These are phyloP conservation scores for Pan troglodytes DNA, from an alignment of 2,113 vertebrate species.

Conservation along the genomic window DNA sequence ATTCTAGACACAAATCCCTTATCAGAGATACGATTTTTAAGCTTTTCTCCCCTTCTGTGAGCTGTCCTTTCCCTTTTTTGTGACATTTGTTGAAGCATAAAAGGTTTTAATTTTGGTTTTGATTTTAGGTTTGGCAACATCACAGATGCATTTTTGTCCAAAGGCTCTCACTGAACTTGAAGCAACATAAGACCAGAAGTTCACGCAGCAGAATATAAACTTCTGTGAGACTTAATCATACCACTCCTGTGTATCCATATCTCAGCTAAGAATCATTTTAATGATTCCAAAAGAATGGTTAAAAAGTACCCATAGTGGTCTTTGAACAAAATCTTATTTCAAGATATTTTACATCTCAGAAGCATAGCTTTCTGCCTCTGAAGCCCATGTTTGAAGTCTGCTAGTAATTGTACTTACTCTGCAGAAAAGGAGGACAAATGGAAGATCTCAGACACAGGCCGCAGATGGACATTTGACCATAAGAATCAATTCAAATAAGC, in stretches of 20 bases:
- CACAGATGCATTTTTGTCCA: neutral
- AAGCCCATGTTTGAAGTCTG: neutral
- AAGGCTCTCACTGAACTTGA: neutral
- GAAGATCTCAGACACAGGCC: conserved; percentile 11
- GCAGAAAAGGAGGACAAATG: neutral
- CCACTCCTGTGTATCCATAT: neutral
- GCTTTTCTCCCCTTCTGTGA: neutral
- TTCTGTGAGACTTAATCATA: neutral
- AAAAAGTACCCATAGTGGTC: neutral
- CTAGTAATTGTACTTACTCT: neutral
- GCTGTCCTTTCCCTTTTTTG: neutral
- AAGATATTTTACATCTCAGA: neutral
- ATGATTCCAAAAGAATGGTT: neutral
- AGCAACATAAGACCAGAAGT: neutral
- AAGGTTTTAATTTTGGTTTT: neutral
- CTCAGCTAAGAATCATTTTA: conserved; percentile 6
- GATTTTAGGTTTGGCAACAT: neutral
- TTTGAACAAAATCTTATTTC: neutral
- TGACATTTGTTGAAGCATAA: neutral
- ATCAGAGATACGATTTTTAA: conserved; percentile 2
- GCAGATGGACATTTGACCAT: neutral
- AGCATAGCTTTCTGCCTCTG: neutral
- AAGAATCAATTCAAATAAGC: neutral
- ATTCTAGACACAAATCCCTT: neutral
- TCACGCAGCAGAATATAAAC: neutral